Evolutionary conservation across 2,888 invertebrate genomes (phyloP), one percentile per base, ranked within the genome.

Genomic region (Microplitis manilae): DNA sequence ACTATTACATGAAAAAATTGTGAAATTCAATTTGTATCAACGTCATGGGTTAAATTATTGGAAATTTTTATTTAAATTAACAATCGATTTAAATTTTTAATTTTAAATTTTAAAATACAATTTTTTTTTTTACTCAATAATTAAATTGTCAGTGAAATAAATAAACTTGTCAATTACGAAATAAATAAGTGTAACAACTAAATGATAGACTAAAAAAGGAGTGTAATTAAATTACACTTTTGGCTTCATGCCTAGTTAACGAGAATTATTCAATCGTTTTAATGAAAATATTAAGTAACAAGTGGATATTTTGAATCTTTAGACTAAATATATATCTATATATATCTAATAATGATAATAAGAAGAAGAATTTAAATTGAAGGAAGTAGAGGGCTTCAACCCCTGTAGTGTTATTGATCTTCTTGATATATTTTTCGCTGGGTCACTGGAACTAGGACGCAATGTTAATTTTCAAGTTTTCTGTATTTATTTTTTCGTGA

Each of bases 341-440:
- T 50, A 50, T 9, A 13, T 50, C 13, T 13, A 50, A 13, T 50
- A 50, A 30, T 30, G 4, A 30, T 30, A 30, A 30, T 30, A 30
- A 30, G 2, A 4, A 30, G 2, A 30, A 30, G 2, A 30, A 30
- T 50, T 50, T 50, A 9, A 50, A 50, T 9, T 50, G 50, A 50
- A 50, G 13, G 13, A 8, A 50, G 13, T 13, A 50, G 4, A 50
- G 50, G 50, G 50, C 50, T 50, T 50, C 50, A 50, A 50, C 50
- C 50, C 50, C 50, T 50, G 50, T 50, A 50, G 50, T 50, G 50
- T 50, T 50, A 50, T 50, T 50, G 50, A 50, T 50, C 50, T 50
- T 50, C 50, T 9, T 9, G 6, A 50, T 13, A 17, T 50, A 13
- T 50, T 5, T 13, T 0, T 50, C 50, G 50, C 50, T 50, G 50